Percentiles rank a stretch among this genome's conserved stretches.
Conservation (phyloP, 1,140 invertebrate genomes). For the Whitmania pigra region DNA sequence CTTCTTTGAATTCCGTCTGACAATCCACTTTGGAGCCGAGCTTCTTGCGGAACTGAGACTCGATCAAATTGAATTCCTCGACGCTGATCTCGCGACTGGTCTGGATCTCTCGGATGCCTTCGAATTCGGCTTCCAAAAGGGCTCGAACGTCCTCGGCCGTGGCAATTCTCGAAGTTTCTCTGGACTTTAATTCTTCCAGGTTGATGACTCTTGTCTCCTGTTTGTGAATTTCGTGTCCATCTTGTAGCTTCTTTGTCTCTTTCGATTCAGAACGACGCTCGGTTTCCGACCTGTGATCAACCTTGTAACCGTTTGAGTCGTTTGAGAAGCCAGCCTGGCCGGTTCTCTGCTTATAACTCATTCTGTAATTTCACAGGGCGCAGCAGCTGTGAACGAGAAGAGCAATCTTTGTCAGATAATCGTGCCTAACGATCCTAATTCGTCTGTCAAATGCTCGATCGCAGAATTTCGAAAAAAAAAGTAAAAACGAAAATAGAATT, state of each 20-base stretch:
- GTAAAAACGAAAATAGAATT: too few relatives aligned
- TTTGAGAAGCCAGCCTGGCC: not conserved
- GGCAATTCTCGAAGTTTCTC: conserved; percentile 12
- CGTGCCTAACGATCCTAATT: not conserved
- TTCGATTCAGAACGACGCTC: not conserved
- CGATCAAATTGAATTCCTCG: conserved; percentile 9
- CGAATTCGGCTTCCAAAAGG: conserved; percentile 11
- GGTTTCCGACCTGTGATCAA: not conserved
- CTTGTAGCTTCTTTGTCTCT: not conserved
- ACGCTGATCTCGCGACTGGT: conserved; percentile 9
- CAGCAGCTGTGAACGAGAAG: not conserved
- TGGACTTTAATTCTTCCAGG: conserved; percentile 14
- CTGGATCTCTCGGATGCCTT: conserved; percentile 10
- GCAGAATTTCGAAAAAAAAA: not conserved
- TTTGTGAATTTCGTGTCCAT: conserved; percentile 8
- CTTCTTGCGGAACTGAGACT: not conserved
- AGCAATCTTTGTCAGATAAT: conserved; percentile 7
- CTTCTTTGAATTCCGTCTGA: conserved; percentile 2
- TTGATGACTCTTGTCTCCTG: conserved; percentile 1
- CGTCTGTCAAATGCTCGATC: not conserved
- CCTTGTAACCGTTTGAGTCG: conserved; percentile 4
- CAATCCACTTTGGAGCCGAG: not conserved
- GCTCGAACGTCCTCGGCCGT: conserved; percentile 15
- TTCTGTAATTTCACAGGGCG: too few relatives aligned
- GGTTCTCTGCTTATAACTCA: not conserved